phyloP scores from a whole-genome alignment of 2,797 vertebrate species.

The Dendrocincla fuliginosa region DNA sequence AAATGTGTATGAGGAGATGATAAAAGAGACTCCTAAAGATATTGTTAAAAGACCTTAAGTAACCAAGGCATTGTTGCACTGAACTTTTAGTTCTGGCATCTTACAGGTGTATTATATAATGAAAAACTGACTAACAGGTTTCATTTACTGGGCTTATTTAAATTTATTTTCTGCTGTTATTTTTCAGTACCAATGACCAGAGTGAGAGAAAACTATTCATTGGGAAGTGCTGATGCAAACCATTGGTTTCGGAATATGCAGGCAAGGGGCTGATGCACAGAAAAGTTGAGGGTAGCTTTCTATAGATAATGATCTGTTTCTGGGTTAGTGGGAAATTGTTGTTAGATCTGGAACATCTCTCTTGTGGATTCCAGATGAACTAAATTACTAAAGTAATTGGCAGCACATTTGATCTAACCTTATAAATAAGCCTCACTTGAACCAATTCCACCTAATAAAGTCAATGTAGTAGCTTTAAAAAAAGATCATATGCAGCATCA shows the following conservation, averaged over 20 bases:
- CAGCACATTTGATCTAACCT: background rate
- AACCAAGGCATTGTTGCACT: background rate
- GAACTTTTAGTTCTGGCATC: background rate
- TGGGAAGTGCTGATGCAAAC: slow-evolving; percentile 31
- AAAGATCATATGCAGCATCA: background rate
- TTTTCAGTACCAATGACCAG: background rate
- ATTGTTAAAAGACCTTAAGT: background rate
- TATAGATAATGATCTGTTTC: slow-evolving; percentile 6
- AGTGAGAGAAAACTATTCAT: background rate
- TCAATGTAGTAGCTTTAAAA: background rate
- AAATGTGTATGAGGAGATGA: background rate
- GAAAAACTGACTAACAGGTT: background rate
- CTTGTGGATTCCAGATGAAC: background rate
- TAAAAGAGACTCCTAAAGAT: background rate
- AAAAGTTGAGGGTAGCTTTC: background rate
- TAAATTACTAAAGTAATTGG: slow-evolving; percentile 16
- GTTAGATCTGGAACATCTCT: slow-evolving; percentile 15
- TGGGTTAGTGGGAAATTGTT: background rate
- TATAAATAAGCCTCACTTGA: background rate
- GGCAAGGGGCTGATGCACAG: background rate
- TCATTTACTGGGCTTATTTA: background rate
- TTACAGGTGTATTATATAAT: background rate
- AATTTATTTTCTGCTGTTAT: background rate
- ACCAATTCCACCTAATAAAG: slow-evolving; percentile 8
- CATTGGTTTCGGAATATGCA: background rate